These are phyloP conservation scores for Protosalanx chinensis DNA, from an alignment of 2,797 vertebrate genomes.

Conservation along the genomic window DNA sequence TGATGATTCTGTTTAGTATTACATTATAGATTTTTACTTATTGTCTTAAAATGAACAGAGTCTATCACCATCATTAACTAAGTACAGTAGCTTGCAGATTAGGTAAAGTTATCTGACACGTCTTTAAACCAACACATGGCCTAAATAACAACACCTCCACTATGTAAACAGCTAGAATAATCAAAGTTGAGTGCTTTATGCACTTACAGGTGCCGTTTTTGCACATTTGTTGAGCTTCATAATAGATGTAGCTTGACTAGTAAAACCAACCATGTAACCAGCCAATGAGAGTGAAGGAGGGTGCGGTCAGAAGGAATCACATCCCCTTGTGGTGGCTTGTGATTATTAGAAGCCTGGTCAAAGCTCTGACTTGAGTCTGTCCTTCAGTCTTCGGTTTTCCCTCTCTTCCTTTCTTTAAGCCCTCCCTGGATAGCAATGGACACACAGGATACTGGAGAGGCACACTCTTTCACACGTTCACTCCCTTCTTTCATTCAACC, in stretches of 20 bases:
- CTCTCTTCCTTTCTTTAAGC: constrained; percentile 3
- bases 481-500: constrained; percentile 23
- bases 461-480: constrained; percentile 36
- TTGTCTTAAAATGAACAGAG: constrained; percentile 36
- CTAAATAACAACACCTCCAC: constrained; percentile 10
- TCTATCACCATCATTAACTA: constrained; percentile 41
- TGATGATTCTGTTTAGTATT: neutral
- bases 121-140: constrained; percentile 21
- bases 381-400: constrained; percentile 32
- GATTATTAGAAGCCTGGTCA: constrained; percentile 18
- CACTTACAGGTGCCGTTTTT: constrained; percentile 6
- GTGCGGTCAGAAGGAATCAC: constrained; percentile 3
- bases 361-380: constrained; percentile 39
- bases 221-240: constrained; percentile 34
- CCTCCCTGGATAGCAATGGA: constrained; percentile 34
- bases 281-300: constrained; percentile 41
- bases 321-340: constrained; percentile 2
- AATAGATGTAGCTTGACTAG: neutral
- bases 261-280: constrained; percentile 17
- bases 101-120: constrained; percentile 14
- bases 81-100: constrained; percentile 40
- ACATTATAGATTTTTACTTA: constrained; percentile 18
- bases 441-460: constrained; percentile 51
- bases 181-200: constrained; percentile 53
- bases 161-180: constrained; percentile 45